Evolutionary conservation across 1,140 invertebrate genomes (phyloP).

Genomic region (Dolichoris vasculosae): DNA sequence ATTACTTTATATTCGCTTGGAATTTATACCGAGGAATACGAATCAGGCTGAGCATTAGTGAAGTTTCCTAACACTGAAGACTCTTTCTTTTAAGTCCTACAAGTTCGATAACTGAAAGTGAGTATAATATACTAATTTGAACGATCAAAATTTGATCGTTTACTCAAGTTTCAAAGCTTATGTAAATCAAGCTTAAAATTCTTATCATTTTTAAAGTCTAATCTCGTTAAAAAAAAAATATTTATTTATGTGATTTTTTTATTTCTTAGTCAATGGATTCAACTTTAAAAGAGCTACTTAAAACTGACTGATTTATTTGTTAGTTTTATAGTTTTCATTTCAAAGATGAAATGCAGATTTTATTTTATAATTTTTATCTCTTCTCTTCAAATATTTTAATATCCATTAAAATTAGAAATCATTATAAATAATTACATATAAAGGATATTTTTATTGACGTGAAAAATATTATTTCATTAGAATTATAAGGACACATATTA

Average conservation of each 20-base stretch:
- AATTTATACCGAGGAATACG: neutral
- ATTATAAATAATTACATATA: no score
- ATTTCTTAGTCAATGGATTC: neutral
- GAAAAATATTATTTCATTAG: no score
- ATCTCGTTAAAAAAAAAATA: neutral
- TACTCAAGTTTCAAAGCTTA: neutral
- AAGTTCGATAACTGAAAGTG: neutral
- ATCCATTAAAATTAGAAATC: no score
- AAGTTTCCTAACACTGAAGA: neutral
- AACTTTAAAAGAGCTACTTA: neutral
- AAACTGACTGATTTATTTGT: neutral
- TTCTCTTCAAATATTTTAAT: no score
- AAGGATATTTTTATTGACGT: no score
- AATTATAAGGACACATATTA: neutral
- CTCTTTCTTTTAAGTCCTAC: neutral
- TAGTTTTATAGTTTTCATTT: neutral
- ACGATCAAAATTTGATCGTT: neutral
- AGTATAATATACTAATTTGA: neutral
- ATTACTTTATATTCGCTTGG: no score
- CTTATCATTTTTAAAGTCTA: neutral
- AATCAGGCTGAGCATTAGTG: neutral
- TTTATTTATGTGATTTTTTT: no score
- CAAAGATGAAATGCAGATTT: neutral
- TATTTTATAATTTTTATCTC: neutral
- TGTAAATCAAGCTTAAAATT: slow-evolving; percentile 22